Conservation (phyloP, 2,888 invertebrate genomes). For the Eubasilissa splendida region DNA sequence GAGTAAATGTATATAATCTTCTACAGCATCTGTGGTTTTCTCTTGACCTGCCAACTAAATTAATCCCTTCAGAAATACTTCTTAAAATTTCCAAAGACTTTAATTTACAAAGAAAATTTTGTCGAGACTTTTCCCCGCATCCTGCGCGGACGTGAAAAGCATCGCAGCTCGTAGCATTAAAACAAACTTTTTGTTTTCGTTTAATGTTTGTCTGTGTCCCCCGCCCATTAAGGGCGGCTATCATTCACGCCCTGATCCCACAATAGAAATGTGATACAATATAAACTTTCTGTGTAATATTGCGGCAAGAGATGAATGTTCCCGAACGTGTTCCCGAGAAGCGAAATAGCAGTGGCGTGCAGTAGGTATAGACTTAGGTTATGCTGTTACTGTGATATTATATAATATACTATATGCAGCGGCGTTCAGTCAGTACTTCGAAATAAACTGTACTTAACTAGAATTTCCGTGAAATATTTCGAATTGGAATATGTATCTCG, state of each 20-base stretch:
- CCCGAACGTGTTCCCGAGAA: neutral
- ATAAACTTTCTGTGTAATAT: neutral
- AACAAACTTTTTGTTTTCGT: conserved; percentile 14
- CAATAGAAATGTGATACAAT: conserved; percentile 2
- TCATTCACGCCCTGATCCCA: neutral
- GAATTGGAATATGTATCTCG: too few relatives aligned
- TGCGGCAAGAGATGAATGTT: neutral
- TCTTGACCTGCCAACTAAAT: too few relatives aligned
- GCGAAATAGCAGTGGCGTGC: neutral
- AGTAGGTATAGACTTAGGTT: too few relatives aligned
- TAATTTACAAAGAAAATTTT: conserved; percentile 1
- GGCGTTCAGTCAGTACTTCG: too few relatives aligned
- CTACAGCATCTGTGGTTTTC: too few relatives aligned
- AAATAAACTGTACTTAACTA: too few relatives aligned
- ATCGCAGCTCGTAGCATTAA: neutral
- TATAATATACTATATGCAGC: too few relatives aligned
- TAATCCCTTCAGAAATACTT: too few relatives aligned
- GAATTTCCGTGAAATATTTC: too few relatives aligned
- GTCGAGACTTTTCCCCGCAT: neutral
- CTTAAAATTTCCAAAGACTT: too few relatives aligned
- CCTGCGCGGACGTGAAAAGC: neutral
- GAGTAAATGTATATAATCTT: too few relatives aligned
- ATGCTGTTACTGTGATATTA: too few relatives aligned
- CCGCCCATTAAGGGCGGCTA: neutral
- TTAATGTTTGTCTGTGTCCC: neutral